Percentiles rank a stretch among this genome's conserved stretches.
Conservation (phyloP, 2,113 vertebrate species). For the Eurypyga helias region DNA sequence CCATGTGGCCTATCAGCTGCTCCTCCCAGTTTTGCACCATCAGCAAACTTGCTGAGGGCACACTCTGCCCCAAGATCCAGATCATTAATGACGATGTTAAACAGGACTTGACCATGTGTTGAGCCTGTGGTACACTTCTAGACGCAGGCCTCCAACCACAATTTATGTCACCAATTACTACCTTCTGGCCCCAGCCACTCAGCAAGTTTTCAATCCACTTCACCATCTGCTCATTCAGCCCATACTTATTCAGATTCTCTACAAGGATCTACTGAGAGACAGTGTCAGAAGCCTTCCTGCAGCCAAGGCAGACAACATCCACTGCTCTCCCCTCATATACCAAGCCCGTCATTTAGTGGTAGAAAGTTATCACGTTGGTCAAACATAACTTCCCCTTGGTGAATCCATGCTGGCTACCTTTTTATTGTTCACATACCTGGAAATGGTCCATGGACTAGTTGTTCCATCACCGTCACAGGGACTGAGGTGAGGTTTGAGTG, state of each 20-base stretch:
- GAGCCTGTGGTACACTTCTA: rapidly evolving
- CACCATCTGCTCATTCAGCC: neutral
- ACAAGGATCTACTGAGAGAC: rapidly evolving
- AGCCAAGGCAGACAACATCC: neutral
- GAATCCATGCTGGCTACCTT: neutral
- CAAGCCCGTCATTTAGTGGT: neutral
- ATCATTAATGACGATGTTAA: neutral
- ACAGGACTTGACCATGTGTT: neutral
- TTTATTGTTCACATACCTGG: neutral
- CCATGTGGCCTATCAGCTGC: rapidly evolving
- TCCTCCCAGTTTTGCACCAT: neutral
- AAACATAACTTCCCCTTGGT: neutral
- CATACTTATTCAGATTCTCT: neutral
- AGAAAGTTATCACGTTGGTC: neutral
- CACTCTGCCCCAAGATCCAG: neutral
- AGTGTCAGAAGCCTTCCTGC: neutral
- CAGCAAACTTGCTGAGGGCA: neutral
- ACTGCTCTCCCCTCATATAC: neutral
- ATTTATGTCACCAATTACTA: neutral
- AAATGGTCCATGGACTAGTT: neutral
- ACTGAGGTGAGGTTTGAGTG: rapidly evolving
- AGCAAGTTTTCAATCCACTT: neutral
- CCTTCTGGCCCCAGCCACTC: neutral
- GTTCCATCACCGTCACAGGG: neutral
- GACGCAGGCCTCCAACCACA: neutral